phyloP scores from a whole-genome alignment of 2,797 vertebrate genomes.

The Betta splendens region DNA sequence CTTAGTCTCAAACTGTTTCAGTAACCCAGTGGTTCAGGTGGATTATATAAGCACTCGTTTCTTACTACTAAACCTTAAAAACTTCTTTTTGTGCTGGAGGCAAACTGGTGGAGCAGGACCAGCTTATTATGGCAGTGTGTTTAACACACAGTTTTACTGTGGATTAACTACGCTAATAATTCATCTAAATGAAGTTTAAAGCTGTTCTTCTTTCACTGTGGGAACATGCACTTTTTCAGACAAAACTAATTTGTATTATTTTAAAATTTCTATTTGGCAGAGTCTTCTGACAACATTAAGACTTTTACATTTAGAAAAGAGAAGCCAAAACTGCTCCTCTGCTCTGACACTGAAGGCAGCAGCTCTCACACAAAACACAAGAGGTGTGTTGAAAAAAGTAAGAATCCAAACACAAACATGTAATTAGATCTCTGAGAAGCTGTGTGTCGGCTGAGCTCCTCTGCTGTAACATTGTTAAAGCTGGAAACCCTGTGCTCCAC shows the following conservation, averaged over 20 bases:
- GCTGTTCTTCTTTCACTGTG: conserved; percentile 6
- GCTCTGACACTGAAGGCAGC: conserved; percentile 4
- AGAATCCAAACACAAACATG: conserved; percentile 61
- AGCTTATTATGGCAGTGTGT: conserved; percentile 16
- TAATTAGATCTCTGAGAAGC: conserved; percentile 59
- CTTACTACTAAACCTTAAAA: conserved; percentile 34
- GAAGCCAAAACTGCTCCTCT: conserved; percentile 14
- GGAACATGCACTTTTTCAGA: too few relatives aligned
- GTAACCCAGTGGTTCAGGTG: conserved; percentile 21
- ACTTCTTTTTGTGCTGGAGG: conserved; percentile 54
- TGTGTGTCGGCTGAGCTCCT: conserved; percentile 53
- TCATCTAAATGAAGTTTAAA: conserved; percentile 11
- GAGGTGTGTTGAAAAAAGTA: conserved; percentile 36
- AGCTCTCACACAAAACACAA: conserved; percentile 11
- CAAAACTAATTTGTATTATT: too few relatives aligned
- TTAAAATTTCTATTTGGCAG: too few relatives aligned
- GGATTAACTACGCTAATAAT: conserved; percentile 13
- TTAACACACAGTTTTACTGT: conserved; percentile 18
- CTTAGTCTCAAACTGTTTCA: conserved; percentile 22
- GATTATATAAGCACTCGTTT: conserved; percentile 14
- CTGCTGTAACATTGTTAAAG: conserved; percentile 44
- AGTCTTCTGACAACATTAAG: too few relatives aligned
- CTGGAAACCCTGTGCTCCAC: conserved; percentile 23
- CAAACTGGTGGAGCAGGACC: conserved; percentile 63
- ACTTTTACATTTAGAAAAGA: not conserved